Evolutionary conservation across 2,113 vertebrate species (phyloP).

Genomic region (Dasyurus viverrinus): DNA sequence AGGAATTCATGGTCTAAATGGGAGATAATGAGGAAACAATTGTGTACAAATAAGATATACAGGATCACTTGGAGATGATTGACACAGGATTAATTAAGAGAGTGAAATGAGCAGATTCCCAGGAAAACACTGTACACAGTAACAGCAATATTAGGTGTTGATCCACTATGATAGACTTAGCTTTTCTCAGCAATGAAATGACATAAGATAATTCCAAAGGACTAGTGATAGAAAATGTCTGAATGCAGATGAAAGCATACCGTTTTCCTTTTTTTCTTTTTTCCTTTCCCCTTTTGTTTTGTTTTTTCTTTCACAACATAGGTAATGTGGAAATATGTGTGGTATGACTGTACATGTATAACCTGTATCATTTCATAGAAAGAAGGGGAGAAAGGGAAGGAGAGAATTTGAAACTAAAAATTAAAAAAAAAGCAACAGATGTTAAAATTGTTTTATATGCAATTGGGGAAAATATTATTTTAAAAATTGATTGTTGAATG

Average conservation of each 20-base stretch:
- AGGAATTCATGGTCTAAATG: background rate
- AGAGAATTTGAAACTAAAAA: background rate
- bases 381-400: background rate
- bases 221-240: background rate
- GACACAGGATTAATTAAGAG: background rate
- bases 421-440: too few relatives aligned
- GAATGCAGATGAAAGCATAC: background rate
- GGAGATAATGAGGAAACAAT: background rate
- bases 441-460: background rate
- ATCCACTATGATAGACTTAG: background rate
- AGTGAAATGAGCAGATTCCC: background rate
- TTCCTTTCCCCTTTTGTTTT: background rate
- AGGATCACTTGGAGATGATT: background rate
- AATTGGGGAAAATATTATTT: background rate
- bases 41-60: background rate
- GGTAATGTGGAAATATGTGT: background rate
- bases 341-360: background rate
- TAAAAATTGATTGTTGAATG: background rate
- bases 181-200: background rate
- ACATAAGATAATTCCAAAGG: background rate
- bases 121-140: background rate
- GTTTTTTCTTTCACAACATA: background rate
- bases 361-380: background rate
- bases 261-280: background rate
- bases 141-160: background rate